Conservation (phyloP, 2,113 vertebrate genomes). For the Amblyornis subalaris region DNA sequence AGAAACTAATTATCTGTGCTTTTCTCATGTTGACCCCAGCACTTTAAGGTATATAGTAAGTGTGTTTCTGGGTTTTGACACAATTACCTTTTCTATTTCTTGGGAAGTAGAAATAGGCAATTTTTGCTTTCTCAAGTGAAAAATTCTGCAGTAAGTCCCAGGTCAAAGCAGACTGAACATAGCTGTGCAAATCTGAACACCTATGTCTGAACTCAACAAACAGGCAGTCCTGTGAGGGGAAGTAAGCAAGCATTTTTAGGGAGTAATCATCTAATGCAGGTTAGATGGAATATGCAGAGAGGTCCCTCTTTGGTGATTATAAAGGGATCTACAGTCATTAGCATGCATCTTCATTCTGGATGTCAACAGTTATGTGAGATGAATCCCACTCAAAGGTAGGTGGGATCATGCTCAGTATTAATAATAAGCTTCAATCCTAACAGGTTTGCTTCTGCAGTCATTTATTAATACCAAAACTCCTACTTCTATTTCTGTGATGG, state of each 20-base stretch:
- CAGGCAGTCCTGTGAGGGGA: background rate
- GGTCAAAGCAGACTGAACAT: background rate
- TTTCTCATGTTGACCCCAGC: background rate
- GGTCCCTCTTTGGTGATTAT: background rate
- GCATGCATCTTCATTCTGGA: background rate
- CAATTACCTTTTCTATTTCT: background rate
- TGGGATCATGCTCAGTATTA: conserved; percentile 18
- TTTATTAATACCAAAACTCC: background rate
- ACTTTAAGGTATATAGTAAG: background rate
- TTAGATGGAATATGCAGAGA: background rate
- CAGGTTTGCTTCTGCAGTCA: background rate
- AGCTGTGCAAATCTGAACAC: background rate
- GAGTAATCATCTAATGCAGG: background rate
- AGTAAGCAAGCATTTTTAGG: background rate
- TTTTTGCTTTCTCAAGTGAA: background rate
- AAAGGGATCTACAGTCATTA: background rate
- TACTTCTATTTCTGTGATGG: background rate
- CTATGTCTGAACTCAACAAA: background rate
- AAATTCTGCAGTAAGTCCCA: background rate
- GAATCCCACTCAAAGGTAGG: conserved; percentile 29
- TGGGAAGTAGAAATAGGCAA: background rate
- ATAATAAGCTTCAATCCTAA: conserved; percentile 8
- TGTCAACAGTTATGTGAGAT: background rate
- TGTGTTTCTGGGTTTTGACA: background rate
- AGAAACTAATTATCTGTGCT: background rate